Evolutionary conservation across 2,113 vertebrate genomes (phyloP), one percentile per base, ranked within the genome.

Genomic region (Hystrix brachyura): DNA sequence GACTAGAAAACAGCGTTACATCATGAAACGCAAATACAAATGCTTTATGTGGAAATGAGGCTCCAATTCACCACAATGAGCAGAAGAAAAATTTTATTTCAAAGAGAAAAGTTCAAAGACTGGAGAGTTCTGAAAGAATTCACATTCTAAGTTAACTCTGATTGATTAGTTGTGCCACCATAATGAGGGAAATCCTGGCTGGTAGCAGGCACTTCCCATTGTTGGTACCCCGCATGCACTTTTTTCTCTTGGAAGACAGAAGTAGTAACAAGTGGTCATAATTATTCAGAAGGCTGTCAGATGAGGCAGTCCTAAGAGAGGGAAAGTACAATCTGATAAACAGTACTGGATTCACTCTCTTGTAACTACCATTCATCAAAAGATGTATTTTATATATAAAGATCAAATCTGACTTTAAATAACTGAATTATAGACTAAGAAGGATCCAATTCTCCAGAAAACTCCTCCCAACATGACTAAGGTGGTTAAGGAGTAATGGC

Each of bases 41-140:
- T 3, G 57, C 82, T 93, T 92, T 93, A 59, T 83, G 79, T 69
- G 59, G 67, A 96, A 91, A 96, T 25, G 59, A 93, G 69, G 51
- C 65, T 57, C 38, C 82, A 78, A 59, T 65, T 91, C 82, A 92
- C 89, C 82, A 92, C 89, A 76, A 87, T 2, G 78, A 96, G 53
- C 19, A 32, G 82, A 89, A 27, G 51, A 96, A 76, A 88, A 74
- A 74, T 48, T 78, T 93, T 91, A 97, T 97, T 96, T 95, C 86
- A 94, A 91, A 96, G 79, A 91, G 79, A 12, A 69, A 94, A 90
- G 91, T 88, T 96, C 87, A 81, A 96, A 88, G 88, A 53, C 95
- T 5, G 10, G 18, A 76, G 81, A 38, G 72, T 92, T 96, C 81
- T 94, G 84, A 76, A 93, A 95, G 57, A 91, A 87, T 62, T 46